phyloP scores from a whole-genome alignment of 2,888 invertebrate genomes.

The Pammene fasciana region DNA sequence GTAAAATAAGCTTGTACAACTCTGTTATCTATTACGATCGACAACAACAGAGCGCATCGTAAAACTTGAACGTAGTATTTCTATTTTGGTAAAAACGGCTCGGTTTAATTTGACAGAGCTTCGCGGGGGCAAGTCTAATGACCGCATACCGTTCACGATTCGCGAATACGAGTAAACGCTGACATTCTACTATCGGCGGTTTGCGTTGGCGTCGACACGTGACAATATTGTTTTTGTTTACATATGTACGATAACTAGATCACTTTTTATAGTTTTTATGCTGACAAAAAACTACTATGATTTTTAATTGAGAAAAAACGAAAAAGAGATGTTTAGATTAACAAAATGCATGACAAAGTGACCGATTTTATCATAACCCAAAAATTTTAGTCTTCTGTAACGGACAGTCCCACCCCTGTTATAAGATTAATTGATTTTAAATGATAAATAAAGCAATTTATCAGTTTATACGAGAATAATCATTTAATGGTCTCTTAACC shows the following conservation, averaged over 20 bases:
- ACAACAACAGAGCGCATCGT: slow-evolving; percentile 2
- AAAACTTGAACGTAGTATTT: slow-evolving; percentile 15
- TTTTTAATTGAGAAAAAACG: too few relatives aligned
- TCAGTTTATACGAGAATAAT: neutral
- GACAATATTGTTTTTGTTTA: slow-evolving; percentile 17
- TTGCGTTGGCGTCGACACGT: slow-evolving; percentile 5
- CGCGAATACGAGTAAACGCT: slow-evolving; percentile 7
- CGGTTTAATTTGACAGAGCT: slow-evolving; percentile 49
- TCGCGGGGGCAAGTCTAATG: slow-evolving; percentile 66
- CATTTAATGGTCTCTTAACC: neutral
- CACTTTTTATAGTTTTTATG: too few relatives aligned
- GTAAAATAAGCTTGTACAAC: too few relatives aligned
- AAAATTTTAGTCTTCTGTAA: too few relatives aligned
- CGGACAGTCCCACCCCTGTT: neutral
- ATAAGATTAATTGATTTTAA: slow-evolving; percentile 8
- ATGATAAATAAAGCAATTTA: slow-evolving; percentile 2
- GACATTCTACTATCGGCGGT: slow-evolving; percentile 10
- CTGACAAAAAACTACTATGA: too few relatives aligned
- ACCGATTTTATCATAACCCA: too few relatives aligned
- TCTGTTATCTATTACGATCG: neutral
- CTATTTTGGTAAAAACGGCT: slow-evolving; percentile 21
- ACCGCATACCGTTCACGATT: slow-evolving; percentile 53
- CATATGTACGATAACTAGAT: slow-evolving; percentile 4
- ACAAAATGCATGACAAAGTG: too few relatives aligned
- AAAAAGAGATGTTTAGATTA: too few relatives aligned